phyloP scores from a whole-genome alignment of 2,888 invertebrate genomes.

The Drosophila acutilabella region DNA sequence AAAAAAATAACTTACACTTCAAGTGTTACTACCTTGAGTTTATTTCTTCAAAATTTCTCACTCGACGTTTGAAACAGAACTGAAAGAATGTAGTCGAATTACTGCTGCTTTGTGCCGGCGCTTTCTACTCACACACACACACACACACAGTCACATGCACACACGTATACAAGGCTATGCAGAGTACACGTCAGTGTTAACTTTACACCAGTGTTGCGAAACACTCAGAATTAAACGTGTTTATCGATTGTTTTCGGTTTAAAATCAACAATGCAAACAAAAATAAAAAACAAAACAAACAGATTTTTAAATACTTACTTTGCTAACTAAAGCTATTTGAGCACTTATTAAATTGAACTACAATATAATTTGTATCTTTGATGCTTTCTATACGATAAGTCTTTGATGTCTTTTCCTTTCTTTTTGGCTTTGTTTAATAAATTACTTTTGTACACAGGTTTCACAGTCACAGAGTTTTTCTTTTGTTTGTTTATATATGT shows the following conservation, averaged over 20 bases:
- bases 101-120: constrained; percentile 57
- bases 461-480: constrained; percentile 61
- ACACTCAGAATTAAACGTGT: background rate
- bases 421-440: constrained; percentile 61
- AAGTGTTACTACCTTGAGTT: constrained; percentile 28
- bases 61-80: constrained; percentile 63
- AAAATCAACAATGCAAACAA: constrained; percentile 8
- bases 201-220: constrained; percentile 60
- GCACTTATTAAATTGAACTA: constrained; percentile 32
- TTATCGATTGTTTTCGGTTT: constrained; percentile 44
- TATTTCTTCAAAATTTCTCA: constrained; percentile 32
- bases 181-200: constrained; percentile 70
- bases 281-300: too few species aligned
- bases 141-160: constrained; percentile 13
- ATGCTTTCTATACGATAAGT: constrained; percentile 38
- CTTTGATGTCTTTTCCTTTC: constrained; percentile 60
- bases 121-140: constrained; percentile 54
- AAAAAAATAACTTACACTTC: constrained; percentile 56
- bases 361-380: constrained; percentile 51
- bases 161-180: constrained; percentile 29
- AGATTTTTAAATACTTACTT: constrained; percentile 71
- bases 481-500: constrained; percentile 39
- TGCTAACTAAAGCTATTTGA: constrained; percentile 56
- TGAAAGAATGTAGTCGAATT: constrained; percentile 55
- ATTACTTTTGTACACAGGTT: constrained; percentile 41